A percentile compares a stretch with the other conserved stretches of the same genome.
phyloP scores from a whole-genome alignment of 2,888 invertebrate genomes.

The Hydrotaea cyrtoneurina region DNA sequence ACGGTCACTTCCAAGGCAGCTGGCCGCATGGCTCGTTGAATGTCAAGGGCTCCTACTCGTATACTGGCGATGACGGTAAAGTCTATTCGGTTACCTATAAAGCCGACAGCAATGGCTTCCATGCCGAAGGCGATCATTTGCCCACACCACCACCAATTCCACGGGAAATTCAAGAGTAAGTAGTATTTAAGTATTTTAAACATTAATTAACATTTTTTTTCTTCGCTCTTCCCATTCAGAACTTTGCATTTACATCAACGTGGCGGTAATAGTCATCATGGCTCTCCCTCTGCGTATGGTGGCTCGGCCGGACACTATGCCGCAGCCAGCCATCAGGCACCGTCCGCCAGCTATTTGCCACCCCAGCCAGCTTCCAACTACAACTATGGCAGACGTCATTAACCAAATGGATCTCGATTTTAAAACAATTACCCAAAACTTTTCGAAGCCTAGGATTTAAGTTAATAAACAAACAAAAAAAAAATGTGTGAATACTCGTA shows the following conservation, averaged over 20 bases:
- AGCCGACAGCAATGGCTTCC: slow-evolving; percentile 89
- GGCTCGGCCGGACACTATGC: slow-evolving; percentile 60
- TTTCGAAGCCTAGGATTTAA: slow-evolving; percentile 37
- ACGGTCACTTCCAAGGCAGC: slow-evolving; percentile 83
- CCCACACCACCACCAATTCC: slow-evolving; percentile 90
- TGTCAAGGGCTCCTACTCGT: slow-evolving; percentile 85
- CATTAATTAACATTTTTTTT: background rate
- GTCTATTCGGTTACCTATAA: slow-evolving; percentile 85
- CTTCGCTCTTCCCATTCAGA: slow-evolving; percentile 53
- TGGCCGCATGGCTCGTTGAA: slow-evolving; percentile 84
- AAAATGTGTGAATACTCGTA: slow-evolving; percentile 22
- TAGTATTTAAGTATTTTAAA: background rate
- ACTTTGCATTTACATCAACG: slow-evolving; percentile 69
- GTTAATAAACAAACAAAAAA: slow-evolving; percentile 23
- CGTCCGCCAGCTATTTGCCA: slow-evolving; percentile 75
- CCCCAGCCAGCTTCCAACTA: slow-evolving; percentile 68
- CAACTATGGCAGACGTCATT: slow-evolving; percentile 70
- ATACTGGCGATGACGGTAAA: slow-evolving; percentile 84
- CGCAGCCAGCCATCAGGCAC: slow-evolving; percentile 68
- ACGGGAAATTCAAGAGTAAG: slow-evolving; percentile 70
- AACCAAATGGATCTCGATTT: slow-evolving; percentile 27
- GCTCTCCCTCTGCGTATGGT: slow-evolving; percentile 43
- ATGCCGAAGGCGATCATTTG: slow-evolving; percentile 88
- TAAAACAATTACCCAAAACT: background rate
- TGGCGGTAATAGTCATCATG: slow-evolving; percentile 28